These are phyloP conservation scores for Rhagoletis zephyria DNA, from an alignment of 1,140 invertebrate genomes.

Conservation along the genomic window DNA sequence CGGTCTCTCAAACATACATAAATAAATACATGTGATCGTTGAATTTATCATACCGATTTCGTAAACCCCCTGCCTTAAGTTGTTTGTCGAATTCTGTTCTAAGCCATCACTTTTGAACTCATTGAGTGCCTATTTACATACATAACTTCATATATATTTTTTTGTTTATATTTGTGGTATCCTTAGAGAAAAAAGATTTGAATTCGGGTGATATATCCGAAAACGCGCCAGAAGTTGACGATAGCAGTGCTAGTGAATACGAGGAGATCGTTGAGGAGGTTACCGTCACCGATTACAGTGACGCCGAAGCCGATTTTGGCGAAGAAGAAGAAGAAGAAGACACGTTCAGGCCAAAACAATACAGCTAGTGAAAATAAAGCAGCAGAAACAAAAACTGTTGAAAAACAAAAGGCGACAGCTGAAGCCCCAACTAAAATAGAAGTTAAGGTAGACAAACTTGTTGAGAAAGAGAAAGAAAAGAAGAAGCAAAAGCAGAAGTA, in stretches of 20 bases:
- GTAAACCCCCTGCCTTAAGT: not conserved
- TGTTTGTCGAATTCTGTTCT: not conserved
- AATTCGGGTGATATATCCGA: conserved; percentile 59
- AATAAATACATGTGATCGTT: not conserved
- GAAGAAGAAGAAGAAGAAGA: conserved; percentile 17
- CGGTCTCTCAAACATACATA: not conserved
- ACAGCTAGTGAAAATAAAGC: not conserved
- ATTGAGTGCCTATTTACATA: not conserved
- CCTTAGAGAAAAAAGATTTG: conserved; percentile 64
- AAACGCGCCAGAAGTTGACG: conserved; percentile 65
- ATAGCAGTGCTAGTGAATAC: conserved; percentile 72
- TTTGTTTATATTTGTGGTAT: conserved; percentile 42
- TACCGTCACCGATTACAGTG: conserved; percentile 69
- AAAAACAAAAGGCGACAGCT: not conserved
- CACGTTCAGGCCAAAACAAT: not conserved
- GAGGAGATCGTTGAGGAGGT: conserved; percentile 72
- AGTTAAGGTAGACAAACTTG: not conserved
- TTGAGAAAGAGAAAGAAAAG: not conserved
- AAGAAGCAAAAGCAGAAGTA: not conserved
- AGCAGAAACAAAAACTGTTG: conserved; percentile 27
- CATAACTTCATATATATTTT: conserved; percentile 6
- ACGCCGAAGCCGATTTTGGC: conserved; percentile 64
- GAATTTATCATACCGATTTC: not conserved
- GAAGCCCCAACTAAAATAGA: not conserved
- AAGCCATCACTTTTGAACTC: not conserved